phyloP scores from a whole-genome alignment of 2,888 invertebrate species.

The Panopea generosa region DNA sequence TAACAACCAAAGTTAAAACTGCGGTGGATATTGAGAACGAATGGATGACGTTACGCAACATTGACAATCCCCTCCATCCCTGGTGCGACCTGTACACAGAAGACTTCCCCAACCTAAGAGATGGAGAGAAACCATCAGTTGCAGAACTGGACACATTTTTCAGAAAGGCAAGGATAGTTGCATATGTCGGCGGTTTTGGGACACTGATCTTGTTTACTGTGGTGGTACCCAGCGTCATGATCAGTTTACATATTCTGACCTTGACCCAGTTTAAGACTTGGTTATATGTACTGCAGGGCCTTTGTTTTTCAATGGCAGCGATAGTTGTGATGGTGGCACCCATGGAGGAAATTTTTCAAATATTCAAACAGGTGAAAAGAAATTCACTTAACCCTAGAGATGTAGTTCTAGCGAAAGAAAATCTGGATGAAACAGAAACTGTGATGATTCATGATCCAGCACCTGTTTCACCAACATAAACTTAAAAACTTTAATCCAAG shows the following conservation, averaged over 20 bases:
- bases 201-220: slow-evolving; percentile 63
- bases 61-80: slow-evolving; percentile 74
- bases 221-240: slow-evolving; percentile 71
- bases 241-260: slow-evolving; percentile 64
- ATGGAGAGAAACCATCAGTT: slow-evolving; percentile 62
- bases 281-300: slow-evolving; percentile 65
- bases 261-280: slow-evolving; percentile 66
- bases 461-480: too few species aligned
- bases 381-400: too few species aligned
- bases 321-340: slow-evolving; percentile 68
- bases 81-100: slow-evolving; percentile 69
- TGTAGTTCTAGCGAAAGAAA: too few species aligned
- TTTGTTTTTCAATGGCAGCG: slow-evolving; percentile 67
- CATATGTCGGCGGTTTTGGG: slow-evolving; percentile 67
- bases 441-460: too few species aligned
- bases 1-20: slow-evolving; percentile 64
- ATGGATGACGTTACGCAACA: slow-evolving; percentile 71
- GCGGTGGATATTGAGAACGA: slow-evolving; percentile 55
- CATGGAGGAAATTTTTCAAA: slow-evolving; percentile 65
- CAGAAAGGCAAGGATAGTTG: slow-evolving; percentile 64
- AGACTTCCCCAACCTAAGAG: slow-evolving; percentile 63
- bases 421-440: too few species aligned
- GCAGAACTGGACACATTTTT: slow-evolving; percentile 66
- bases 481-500: too few species aligned
- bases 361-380: slow-evolving; percentile 20